These are phyloP conservation scores for Chiridota heheva DNA, from an alignment of 35 echinoderm and acorn worm genomes.

Conservation along the genomic window DNA sequence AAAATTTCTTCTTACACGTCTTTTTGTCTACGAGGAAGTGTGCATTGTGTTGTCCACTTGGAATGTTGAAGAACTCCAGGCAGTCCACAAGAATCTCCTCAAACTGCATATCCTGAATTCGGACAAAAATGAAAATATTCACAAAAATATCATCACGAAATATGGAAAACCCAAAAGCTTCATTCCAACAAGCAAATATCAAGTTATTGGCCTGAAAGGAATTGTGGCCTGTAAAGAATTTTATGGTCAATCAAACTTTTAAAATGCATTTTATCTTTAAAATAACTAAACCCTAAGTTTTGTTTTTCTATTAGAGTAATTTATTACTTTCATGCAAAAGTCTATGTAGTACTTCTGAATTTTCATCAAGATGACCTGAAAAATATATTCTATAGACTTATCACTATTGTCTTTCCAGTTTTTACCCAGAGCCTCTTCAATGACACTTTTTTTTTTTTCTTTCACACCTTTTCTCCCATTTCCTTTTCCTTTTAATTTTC, in stretches of 20 bases:
- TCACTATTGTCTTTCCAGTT: no score
- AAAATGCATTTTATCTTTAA: background rate
- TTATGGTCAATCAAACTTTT: background rate
- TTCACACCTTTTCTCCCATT: no score
- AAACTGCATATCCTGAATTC: slow-evolving; percentile 94
- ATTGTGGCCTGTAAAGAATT: background rate
- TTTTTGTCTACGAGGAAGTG: slow-evolving; percentile 99
- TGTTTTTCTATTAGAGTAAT: no score
- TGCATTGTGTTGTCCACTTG: slow-evolving; percentile 60
- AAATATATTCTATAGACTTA: no score
- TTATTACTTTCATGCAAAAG: no score
- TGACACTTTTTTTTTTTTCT: no score
- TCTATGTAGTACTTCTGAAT: no score
- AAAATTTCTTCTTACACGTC: slow-evolving; percentile 97
- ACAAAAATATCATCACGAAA: background rate
- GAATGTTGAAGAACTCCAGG: slow-evolving; percentile 96
- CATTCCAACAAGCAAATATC: background rate
- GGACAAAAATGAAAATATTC: background rate
- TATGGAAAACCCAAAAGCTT: background rate
- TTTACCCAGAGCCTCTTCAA: no score
- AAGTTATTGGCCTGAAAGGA: background rate
- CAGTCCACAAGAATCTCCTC: slow-evolving; percentile 93
- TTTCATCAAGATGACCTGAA: no score
- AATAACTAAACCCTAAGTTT: no score
- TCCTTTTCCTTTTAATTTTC: no score